Evolutionary conservation across 2,797 vertebrate genomes (phyloP).

Genomic region (Anabas testudineus): DNA sequence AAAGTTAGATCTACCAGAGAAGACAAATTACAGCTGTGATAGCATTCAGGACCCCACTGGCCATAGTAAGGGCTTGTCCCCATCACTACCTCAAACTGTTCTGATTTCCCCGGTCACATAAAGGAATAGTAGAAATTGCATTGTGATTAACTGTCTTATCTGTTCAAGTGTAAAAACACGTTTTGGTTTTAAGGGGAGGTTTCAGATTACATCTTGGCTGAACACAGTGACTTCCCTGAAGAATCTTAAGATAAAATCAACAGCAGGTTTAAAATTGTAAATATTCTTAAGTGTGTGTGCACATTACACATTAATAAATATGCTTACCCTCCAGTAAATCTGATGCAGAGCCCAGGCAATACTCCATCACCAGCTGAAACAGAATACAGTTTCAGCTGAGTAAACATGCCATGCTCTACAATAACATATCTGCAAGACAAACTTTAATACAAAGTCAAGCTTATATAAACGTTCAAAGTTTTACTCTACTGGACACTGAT

Average conservation of each 20-base stretch:
- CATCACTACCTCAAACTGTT: background rate
- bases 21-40: background rate
- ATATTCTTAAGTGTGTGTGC: background rate
- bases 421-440: constrained; percentile 6
- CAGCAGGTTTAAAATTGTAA: constrained; percentile 1
- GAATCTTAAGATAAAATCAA: background rate
- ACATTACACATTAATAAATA: constrained; percentile 23
- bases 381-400: constrained; percentile 30
- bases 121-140: background rate
- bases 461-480: constrained; percentile 14
- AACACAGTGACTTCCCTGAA: background rate
- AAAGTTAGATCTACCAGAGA: background rate
- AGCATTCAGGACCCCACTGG: background rate
- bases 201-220: background rate
- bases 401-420: background rate
- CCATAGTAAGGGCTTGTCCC: background rate
- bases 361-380: constrained; percentile 97
- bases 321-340: constrained; percentile 96
- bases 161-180: background rate
- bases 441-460: constrained; percentile 13
- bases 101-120: background rate
- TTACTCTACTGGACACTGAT: background rate
- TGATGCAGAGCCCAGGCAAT: constrained; percentile 98
- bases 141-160: background rate
- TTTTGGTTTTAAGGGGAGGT: background rate